These are phyloP conservation scores for Mythimna loreyi DNA, from an alignment of 2,888 invertebrate species.

Conservation along the genomic window DNA sequence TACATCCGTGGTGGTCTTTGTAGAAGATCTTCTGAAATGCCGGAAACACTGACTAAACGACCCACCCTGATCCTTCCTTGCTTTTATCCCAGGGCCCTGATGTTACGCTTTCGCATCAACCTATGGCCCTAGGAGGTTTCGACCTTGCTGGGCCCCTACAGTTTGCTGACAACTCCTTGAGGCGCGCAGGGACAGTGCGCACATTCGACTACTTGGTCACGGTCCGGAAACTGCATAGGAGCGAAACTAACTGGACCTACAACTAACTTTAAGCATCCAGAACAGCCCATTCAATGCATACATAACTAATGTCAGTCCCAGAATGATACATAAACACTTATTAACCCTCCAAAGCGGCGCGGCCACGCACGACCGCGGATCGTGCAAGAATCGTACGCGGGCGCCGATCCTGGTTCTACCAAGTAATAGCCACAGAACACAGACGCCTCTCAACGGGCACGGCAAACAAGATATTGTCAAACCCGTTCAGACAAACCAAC, in stretches of 20 bases:
- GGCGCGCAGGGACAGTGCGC: too few relatives aligned
- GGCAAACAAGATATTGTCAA: too few relatives aligned
- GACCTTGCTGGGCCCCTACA: too few relatives aligned
- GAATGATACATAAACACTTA: conserved; percentile 46
- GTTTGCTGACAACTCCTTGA: too few relatives aligned
- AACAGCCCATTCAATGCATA: not conserved
- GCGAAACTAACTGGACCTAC: not conserved
- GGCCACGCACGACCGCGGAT: conserved; percentile 41
- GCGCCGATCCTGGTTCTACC: conserved; percentile 28
- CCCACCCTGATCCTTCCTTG: too few relatives aligned
- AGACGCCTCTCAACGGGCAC: not conserved
- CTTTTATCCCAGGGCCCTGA: too few relatives aligned
- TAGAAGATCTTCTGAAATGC: not conserved
- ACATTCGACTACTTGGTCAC: too few relatives aligned
- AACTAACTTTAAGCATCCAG: not conserved
- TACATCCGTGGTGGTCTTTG: conserved; percentile 36
- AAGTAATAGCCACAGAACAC: conserved; percentile 8
- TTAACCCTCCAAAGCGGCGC: conserved; percentile 42
- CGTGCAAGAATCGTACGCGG: conserved; percentile 51
- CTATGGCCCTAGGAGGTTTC: too few relatives aligned
- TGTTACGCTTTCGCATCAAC: too few relatives aligned
- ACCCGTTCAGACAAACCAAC: not conserved
- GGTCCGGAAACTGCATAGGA: not conserved
- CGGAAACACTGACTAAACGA: too few relatives aligned
- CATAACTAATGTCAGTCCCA: conserved; percentile 11